Evolutionary conservation across 2,888 invertebrate species (phyloP), one percentile per base, ranked within the genome.

Genomic region (Syritta pipiens): DNA sequence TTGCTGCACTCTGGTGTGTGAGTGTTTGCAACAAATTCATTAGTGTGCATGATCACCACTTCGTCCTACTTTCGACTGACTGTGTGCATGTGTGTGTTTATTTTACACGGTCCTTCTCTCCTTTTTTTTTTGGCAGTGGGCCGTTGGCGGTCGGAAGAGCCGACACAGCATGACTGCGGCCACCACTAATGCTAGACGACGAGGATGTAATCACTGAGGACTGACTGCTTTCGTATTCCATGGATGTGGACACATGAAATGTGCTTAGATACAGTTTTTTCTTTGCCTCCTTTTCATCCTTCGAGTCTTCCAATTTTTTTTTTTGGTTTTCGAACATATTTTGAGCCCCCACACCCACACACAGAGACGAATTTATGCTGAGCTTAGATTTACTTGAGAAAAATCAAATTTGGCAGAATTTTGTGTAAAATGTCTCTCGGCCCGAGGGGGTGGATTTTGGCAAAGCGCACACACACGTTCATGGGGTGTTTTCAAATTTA

Each of bases 311-410:
- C 19, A 9, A 3, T 9, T 40, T n/a, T n/a, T n/a, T n/a, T n/a
- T n/a, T n/a, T n/a, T n/a, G n/a, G n/a, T n/a, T 79, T 79, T 74
- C 9, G 32, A 44, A 62, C 57, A 77, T 72, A 72, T 72, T 77
- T 71, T 51, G 59, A 32, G 22, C 35, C 30, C 51, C 30, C 20
- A 22, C 20, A 51, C 44, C 14, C 24, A 24, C 19, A 44, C 24
- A 22, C 24, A 20, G 12, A 9, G 10, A 20, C 4, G 24, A 67
- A 67, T 79, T 74, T 79, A 62, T 79, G 79, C 79, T 79, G 79
- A 79, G 79, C 79, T 79, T 19, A 62, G 79, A 74, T 74, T 79
- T 62, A 79, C 79, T 79, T 49, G 74, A 72, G 62, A 79, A 79
- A 74, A 68, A 67, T 74, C 55, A 79, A 72, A 72, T 72, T 55